Evolutionary conservation across 2,888 invertebrate genomes (phyloP).

Genomic region (Celastrina argiolus): DNA sequence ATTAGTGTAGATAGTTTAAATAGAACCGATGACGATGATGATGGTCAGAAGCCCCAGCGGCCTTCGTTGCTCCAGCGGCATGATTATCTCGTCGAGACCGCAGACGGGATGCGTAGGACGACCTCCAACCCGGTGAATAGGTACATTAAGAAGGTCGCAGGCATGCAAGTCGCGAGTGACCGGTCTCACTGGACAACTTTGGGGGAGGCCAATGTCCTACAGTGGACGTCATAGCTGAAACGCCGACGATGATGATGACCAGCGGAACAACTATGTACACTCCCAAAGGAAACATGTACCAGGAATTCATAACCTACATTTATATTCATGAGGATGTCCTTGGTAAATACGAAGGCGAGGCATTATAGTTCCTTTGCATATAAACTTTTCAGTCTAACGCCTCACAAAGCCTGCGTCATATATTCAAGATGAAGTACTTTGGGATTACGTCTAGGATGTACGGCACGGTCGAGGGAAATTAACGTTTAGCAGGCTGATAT

Average conservation of each 20-base stretch:
- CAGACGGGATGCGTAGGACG: no score
- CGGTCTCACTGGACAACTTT: no score
- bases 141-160: no score
- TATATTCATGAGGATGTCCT: neutral
- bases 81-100: no score
- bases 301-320: neutral
- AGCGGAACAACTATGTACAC: neutral
- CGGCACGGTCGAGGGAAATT: neutral
- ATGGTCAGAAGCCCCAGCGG: no score
- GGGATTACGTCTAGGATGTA: neutral
- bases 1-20: no score
- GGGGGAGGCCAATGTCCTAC: no score
- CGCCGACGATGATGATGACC: neutral
- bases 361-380: neutral
- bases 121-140: no score
- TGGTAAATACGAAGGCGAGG: neutral
- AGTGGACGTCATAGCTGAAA: no score
- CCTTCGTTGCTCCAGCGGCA: no score
- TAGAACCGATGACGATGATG: no score
- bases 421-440: neutral
- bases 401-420: constrained; percentile 5
- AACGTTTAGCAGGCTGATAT: neutral
- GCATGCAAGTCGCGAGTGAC: no score
- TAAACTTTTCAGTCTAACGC: neutral
- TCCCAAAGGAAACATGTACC: neutral